A percentile compares a stretch with the other conserved stretches of the same genome.
Conservation (phyloP, 2,113 vertebrate species). For the Xenopus laevis region DNA sequence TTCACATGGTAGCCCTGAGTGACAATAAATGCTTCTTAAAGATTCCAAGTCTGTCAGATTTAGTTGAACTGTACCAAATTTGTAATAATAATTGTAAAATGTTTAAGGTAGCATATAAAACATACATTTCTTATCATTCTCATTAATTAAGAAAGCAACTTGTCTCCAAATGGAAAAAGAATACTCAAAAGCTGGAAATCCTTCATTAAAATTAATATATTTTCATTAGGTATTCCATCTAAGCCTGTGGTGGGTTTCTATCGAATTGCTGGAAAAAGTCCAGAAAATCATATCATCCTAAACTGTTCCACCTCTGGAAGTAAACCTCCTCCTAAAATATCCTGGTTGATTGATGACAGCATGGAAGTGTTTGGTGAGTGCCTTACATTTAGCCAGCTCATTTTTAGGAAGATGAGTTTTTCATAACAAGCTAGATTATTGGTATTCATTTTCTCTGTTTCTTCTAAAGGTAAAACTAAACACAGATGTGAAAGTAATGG, state of each 20-base stretch:
- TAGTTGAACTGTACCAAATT: too few relatives aligned
- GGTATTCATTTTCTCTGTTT: not conserved
- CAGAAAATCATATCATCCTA: slow-evolving; percentile 36
- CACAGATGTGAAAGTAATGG: slow-evolving; percentile 51
- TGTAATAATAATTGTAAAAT: too few relatives aligned
- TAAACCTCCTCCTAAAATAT: slow-evolving; percentile 59
- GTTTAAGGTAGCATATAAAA: too few relatives aligned
- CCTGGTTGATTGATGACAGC: slow-evolving; percentile 55
- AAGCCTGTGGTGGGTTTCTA: slow-evolving; percentile 50
- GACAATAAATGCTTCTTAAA: too few relatives aligned
- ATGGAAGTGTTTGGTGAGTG: slow-evolving; percentile 58
- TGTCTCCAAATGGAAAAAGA: too few relatives aligned
- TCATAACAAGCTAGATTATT: not conserved
- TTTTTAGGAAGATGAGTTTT: too few relatives aligned
- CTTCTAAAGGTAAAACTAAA: slow-evolving; percentile 51
- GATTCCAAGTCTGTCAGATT: too few relatives aligned
- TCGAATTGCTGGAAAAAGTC: not conserved
- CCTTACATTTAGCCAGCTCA: not conserved
- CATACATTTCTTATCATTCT: too few relatives aligned
- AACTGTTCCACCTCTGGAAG: slow-evolving; percentile 53
- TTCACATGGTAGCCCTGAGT: too few relatives aligned
- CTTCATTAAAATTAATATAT: too few relatives aligned
- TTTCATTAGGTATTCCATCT: slow-evolving; percentile 57
- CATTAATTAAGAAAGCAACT: too few relatives aligned
- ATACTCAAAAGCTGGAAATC: too few relatives aligned